Percentiles rank a stretch among this genome's conserved stretches.
These are phyloP conservation scores for Calosoma granatense DNA, from an alignment of 1,140 invertebrate genomes.

Conservation along the genomic window DNA sequence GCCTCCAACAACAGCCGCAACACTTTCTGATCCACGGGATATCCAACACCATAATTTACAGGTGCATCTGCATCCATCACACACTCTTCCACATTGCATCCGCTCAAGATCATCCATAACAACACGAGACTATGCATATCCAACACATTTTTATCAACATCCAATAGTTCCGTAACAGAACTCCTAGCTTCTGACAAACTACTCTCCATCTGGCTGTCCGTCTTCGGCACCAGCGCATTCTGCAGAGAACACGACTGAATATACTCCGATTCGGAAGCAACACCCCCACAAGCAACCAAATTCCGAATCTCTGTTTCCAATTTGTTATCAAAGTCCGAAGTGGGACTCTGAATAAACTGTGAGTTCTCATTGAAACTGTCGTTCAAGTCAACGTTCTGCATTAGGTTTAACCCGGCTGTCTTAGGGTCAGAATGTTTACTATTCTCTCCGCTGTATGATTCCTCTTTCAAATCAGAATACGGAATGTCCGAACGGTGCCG, in stretches of 20 bases:
- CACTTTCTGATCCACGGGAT: constrained; percentile 49
- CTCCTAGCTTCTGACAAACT: neutral
- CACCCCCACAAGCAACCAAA: constrained; percentile 5
- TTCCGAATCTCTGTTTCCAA: neutral
- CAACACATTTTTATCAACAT: constrained; percentile 24
- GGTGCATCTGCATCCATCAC: constrained; percentile 41
- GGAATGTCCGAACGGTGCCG: neutral
- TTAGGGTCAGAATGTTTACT: neutral
- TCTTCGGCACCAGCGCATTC: neutral
- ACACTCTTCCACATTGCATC: constrained; percentile 53
- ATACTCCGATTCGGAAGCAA: constrained; percentile 17
- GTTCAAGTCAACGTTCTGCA: neutral
- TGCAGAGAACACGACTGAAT: neutral
- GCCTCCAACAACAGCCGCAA: constrained; percentile 55
- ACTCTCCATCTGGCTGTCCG: neutral
- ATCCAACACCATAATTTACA: constrained; percentile 38
- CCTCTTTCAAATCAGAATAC: neutral
- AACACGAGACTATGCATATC: constrained; percentile 53
- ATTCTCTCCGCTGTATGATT: neutral
- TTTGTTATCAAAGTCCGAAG: constrained; percentile 1
- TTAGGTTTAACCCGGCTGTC: too few relatives aligned
- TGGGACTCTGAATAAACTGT: neutral
- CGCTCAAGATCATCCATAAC: constrained; percentile 55
- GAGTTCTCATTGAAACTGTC: constrained; percentile 5
- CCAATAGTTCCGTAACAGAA: neutral